Evolutionary conservation across 2,113 vertebrate genomes (phyloP).

Genomic region (Chionis minor): DNA sequence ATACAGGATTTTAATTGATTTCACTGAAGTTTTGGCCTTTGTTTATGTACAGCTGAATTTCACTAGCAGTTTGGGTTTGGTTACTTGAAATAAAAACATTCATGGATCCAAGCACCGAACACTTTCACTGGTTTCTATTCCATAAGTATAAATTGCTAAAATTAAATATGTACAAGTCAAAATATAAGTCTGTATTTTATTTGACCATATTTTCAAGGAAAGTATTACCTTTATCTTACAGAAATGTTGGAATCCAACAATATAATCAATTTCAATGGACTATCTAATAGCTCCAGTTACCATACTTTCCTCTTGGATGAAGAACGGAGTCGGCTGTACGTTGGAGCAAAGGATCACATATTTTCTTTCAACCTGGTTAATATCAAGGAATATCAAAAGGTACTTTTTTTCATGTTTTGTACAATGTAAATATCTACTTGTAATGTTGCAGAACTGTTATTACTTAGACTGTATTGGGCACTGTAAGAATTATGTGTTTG

Average conservation of each 20-base stretch:
- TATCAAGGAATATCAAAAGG: constrained; percentile 93
- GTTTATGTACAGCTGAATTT: background rate
- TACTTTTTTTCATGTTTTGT: constrained; percentile 63
- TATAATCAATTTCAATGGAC: constrained; percentile 89
- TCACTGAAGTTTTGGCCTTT: background rate
- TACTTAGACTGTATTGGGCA: background rate
- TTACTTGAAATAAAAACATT: background rate
- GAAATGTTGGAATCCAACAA: constrained; percentile 97
- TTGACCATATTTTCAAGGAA: background rate
- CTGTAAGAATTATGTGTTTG: background rate
- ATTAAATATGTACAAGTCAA: background rate
- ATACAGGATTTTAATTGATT: background rate
- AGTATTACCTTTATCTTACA: constrained; percentile 72
- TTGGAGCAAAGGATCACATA: constrained; percentile 97
- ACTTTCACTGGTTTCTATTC: background rate
- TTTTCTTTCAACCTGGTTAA: constrained; percentile 97
- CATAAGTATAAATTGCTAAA: background rate
- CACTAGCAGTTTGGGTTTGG: background rate
- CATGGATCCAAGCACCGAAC: background rate
- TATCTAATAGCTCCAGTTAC: constrained; percentile 93
- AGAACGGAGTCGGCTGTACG: constrained; percentile 89
- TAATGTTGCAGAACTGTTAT: background rate
- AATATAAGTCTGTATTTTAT: background rate
- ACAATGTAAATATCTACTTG: background rate
- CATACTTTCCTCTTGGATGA: constrained; percentile 97